These are phyloP conservation scores for Osmerus mordax DNA, from an alignment of 2,113 vertebrate species.

Conservation along the genomic window DNA sequence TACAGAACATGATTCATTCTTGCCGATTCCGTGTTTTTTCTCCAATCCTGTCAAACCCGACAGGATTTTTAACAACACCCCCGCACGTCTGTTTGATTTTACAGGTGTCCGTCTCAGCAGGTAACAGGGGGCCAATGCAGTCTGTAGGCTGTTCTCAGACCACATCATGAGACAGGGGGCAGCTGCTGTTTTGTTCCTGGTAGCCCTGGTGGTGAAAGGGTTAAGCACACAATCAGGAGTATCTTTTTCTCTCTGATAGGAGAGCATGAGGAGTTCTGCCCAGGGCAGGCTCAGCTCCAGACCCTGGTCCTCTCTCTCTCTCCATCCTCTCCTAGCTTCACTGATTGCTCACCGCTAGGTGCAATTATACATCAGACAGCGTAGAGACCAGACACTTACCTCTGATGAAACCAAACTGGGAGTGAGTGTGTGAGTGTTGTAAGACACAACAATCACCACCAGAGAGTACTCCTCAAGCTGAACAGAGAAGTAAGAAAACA, in stretches of 20 bases:
- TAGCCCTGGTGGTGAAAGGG: slow-evolving; percentile 7
- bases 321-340: background rate
- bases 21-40: background rate
- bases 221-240: slow-evolving; percentile 45
- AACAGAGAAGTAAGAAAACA: background rate
- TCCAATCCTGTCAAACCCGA: too few relatives aligned
- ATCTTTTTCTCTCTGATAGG: slow-evolving; percentile 15
- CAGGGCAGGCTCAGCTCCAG: slow-evolving; percentile 24
- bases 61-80: too few relatives aligned
- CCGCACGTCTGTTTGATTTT: slow-evolving; percentile 3
- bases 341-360: slow-evolving; percentile 37
- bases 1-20: background rate
- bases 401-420: background rate
- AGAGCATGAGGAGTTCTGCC: slow-evolving; percentile 29
- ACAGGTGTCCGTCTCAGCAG: background rate
- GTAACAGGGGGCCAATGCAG: background rate
- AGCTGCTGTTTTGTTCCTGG: too few relatives aligned
- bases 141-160: too few relatives aligned
- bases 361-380: slow-evolving; percentile 33
- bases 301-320: slow-evolving; percentile 19
- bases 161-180: too few relatives aligned
- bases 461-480: background rate
- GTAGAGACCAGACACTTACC: slow-evolving; percentile 8
- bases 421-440: background rate
- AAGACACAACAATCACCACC: slow-evolving; percentile 18